phyloP scores from a whole-genome alignment of 2,113 vertebrate species.

The Microtus montanus region DNA sequence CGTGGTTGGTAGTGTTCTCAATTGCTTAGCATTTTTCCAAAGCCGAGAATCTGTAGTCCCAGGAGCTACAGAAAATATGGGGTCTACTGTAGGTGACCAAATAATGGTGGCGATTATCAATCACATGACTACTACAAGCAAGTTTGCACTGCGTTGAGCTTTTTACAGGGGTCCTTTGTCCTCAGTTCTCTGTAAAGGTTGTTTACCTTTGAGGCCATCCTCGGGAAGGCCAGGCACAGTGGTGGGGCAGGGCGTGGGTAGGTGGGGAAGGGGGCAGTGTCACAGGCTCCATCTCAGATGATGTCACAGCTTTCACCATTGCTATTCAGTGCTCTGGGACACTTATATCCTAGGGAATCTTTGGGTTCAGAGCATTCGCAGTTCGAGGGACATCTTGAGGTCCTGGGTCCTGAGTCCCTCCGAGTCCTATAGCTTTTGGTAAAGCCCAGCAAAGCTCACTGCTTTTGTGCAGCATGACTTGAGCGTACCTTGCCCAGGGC shows the following conservation, averaged over 20 bases:
- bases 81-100: not conserved
- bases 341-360: not conserved
- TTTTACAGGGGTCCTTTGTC: fast-evolving
- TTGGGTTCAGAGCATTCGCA: fast-evolving
- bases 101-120: fast-evolving
- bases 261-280: no score
- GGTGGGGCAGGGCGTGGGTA: no score
- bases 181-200: no score
- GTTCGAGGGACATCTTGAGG: not conserved
- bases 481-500: not conserved
- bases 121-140: fast-evolving
- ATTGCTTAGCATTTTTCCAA: not conserved
- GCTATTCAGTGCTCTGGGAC: not conserved
- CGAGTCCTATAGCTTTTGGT: not conserved
- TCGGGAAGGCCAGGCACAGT: not conserved
- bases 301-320: not conserved
- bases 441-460: fast-evolving
- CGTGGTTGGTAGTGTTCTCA: not conserved
- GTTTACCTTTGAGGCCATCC: not conserved
- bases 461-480: not conserved
- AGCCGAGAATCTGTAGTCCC: not conserved
- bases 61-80: not conserved
- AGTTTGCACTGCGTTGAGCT: no score
- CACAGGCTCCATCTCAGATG: fast-evolving
- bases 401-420: not conserved